A percentile compares a stretch with the other conserved stretches of the same genome.
Conservation (phyloP, 2,113 vertebrate genomes). For the Brachypodius melanocephalos region DNA sequence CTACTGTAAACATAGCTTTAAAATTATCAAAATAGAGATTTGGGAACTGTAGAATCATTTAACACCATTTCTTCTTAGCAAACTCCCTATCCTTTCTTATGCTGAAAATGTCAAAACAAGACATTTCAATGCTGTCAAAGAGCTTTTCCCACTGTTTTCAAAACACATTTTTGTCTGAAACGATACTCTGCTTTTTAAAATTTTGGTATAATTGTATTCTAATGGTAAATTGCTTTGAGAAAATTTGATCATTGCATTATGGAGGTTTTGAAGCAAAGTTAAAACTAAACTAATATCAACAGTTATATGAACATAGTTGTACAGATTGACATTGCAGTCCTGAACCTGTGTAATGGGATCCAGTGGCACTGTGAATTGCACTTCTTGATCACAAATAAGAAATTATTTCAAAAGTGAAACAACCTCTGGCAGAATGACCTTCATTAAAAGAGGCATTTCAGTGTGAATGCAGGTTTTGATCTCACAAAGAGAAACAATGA, state of each 20-base stretch:
- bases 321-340: not conserved
- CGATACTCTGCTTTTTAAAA: not conserved
- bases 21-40: constrained; percentile 1
- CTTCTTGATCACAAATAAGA: not conserved
- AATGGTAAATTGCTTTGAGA: not conserved
- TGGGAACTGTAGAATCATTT: not conserved
- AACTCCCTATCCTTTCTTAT: not conserved
- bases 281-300: not conserved
- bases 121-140: not conserved
- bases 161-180: constrained; percentile 33
- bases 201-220: not conserved
- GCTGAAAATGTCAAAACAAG: constrained; percentile 53
- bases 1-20: not conserved
- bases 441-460: not conserved
- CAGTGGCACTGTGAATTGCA: not conserved
- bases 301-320: not conserved
- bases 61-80: not conserved
- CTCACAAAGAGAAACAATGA: not conserved
- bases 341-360: not conserved
- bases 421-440: not conserved
- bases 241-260: not conserved
- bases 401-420: not conserved
- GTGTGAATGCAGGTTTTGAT: not conserved
- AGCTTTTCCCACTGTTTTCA: constrained; percentile 37
- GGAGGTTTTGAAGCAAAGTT: not conserved